phyloP scores from a whole-genome alignment of 2,113 vertebrate species.

The Lycocorax pyrrhopterus region DNA sequence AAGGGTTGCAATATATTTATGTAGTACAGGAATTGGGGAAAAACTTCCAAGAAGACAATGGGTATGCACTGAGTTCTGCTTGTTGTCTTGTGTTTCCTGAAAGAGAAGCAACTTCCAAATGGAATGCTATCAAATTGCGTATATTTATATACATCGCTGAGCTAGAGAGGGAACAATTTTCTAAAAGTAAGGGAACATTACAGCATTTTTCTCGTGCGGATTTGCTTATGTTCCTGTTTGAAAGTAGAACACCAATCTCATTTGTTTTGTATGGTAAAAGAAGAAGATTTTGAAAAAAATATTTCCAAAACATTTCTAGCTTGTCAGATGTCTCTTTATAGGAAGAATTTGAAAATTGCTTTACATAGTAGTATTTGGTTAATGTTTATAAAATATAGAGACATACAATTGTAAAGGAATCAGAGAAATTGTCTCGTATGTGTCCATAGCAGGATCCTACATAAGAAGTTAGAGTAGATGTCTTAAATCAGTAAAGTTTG shows the following conservation, averaged over 20 bases:
- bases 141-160: background rate
- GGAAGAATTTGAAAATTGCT: background rate
- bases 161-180: background rate
- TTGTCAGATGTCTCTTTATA: background rate
- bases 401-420: background rate
- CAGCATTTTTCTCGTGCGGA: background rate
- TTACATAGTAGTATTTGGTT: background rate
- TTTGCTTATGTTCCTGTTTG: background rate
- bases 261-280: background rate
- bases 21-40: background rate
- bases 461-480: background rate
- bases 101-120: background rate
- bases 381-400: background rate
- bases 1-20: background rate
- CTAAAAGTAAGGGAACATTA: background rate
- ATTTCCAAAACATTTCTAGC: background rate
- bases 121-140: background rate
- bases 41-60: background rate
- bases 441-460: background rate
- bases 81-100: background rate
- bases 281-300: background rate
- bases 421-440: background rate
- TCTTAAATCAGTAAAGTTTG: background rate
- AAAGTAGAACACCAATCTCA: background rate
- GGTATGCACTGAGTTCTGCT: background rate